Base-by-base conservation (phyloP, 2,888 invertebrate genomes). In the Melanostoma scalare region DNA sequence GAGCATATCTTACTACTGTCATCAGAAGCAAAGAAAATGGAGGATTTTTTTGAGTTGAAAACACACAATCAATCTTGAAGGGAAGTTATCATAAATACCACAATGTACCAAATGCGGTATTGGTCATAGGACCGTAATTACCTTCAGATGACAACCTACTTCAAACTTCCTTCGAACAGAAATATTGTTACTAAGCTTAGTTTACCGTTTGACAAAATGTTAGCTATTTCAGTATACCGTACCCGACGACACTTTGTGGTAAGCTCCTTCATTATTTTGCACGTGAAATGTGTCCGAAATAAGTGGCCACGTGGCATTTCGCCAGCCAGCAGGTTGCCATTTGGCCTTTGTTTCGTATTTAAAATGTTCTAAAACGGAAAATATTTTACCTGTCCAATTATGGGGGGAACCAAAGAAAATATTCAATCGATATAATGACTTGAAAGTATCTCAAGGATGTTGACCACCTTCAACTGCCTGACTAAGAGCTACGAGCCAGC, bases 381-480 rank as follows among this genome's bases (percentile, higher is more conserved):
- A 20, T 20, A 20, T 20, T 20, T 20, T 20, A 10, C 8, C 10
- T n/a, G 36, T 3, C 30, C 3, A 20, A 20, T 20, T 20, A 20
- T 20, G 36, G 48, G 42, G 35, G 10, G 60, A 8, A 3, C 46
- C 6, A 6, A 30, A 38, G 9, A 5, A 38, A 6, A 63, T 3
- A 50, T 50, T n/a, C 36, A 63, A 63, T 63, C 48, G 38, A 63
- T 61, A 46, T 61, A 20, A 44, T 6, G 33, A 58, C 35, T 46
- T 35, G 20, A 61, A 61, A 61, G 35, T 61, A 63, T 63, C 50
- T 63, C 38, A 63, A 63, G 63, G 63, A 63, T 63, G 31, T 63
- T 63, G 36, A 38, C 35, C 30, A 10, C n/a, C 38, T 48, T 38
- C 30, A 36, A 46, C 50, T 38, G 10, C 4, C 4, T 6, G 35